phyloP scores from a whole-genome alignment of 2,113 vertebrate species.

The Willisornis vidua region DNA sequence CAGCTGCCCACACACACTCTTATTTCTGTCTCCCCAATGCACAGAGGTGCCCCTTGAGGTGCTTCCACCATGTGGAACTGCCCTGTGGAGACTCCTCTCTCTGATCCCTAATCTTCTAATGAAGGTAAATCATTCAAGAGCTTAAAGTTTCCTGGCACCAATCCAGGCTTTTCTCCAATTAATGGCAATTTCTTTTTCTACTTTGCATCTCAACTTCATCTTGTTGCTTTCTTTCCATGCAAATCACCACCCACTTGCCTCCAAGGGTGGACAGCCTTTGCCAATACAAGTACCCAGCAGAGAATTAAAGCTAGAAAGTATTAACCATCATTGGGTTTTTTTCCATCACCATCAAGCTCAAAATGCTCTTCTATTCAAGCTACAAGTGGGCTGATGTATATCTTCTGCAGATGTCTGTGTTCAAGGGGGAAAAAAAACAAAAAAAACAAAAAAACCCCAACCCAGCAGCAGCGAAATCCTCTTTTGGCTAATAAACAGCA shows the following conservation, averaged over 20 bases:
- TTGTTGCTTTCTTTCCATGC: constrained; percentile 4
- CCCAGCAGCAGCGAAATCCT: background rate
- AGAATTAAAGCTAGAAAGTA: constrained; percentile 15
- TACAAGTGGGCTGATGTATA: constrained; percentile 37
- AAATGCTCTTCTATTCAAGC: constrained; percentile 13
- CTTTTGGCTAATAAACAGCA: constrained; percentile 14
- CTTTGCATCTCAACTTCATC: constrained; percentile 8
- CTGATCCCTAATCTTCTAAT: background rate
- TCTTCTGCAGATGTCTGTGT: constrained; percentile 53
- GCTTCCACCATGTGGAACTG: background rate
- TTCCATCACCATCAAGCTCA: constrained; percentile 19
- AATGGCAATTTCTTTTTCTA: constrained; percentile 10
- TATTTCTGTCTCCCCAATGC: background rate
- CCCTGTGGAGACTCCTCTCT: background rate
- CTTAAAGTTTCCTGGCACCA: background rate
- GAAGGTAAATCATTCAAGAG: background rate
- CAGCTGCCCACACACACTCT: background rate
- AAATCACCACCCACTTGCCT: constrained; percentile 59
- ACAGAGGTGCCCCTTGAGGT: background rate
- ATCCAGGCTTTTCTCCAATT: background rate
- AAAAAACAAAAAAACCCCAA: background rate
- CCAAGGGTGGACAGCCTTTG: constrained; percentile 64
- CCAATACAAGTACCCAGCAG: constrained; percentile 45
- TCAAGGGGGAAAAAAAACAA: background rate
- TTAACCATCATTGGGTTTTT: background rate